phyloP scores from a whole-genome alignment of 2,888 invertebrate genomes.

The Apamea monoglypha region DNA sequence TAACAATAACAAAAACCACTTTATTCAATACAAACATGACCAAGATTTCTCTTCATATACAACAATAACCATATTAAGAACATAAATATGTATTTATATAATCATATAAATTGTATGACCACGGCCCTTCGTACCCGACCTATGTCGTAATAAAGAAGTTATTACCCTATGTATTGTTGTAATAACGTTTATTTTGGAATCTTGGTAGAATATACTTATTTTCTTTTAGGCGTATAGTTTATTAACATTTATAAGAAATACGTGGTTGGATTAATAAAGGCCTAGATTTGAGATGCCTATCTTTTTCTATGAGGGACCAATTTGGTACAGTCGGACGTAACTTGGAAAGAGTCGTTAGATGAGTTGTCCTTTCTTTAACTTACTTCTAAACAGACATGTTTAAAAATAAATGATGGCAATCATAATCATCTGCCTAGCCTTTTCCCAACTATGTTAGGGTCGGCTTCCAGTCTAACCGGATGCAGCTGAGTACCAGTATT shows the following conservation, averaged over 20 bases:
- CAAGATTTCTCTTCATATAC: slow-evolving; percentile 37
- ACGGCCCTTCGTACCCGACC: slow-evolving; percentile 21
- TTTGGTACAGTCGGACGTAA: not conserved
- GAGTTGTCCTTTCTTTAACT: not conserved
- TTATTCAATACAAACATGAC: slow-evolving; percentile 30
- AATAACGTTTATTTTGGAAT: slow-evolving; percentile 37
- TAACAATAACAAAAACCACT: slow-evolving; percentile 24
- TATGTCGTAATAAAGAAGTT: slow-evolving; percentile 25
- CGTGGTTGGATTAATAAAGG: slow-evolving; percentile 8
- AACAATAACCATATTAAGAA: slow-evolving; percentile 41
- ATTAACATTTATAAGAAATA: slow-evolving; percentile 28
- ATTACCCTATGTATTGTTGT: not conserved
- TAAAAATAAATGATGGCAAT: no score
- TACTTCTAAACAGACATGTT: no score
- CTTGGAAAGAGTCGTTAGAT: not conserved
- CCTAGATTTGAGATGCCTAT: not conserved
- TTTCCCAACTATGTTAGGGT: no score
- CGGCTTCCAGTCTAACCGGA: no score
- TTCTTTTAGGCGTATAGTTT: not conserved
- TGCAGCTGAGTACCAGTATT: no score
- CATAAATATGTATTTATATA: slow-evolving; percentile 52
- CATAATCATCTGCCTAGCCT: no score
- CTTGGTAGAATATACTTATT: not conserved
- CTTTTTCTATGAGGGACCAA: not conserved
- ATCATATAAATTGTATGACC: slow-evolving; percentile 30